phyloP scores from a whole-genome alignment of 2,797 vertebrate genomes.

The Brotula barbata region DNA sequence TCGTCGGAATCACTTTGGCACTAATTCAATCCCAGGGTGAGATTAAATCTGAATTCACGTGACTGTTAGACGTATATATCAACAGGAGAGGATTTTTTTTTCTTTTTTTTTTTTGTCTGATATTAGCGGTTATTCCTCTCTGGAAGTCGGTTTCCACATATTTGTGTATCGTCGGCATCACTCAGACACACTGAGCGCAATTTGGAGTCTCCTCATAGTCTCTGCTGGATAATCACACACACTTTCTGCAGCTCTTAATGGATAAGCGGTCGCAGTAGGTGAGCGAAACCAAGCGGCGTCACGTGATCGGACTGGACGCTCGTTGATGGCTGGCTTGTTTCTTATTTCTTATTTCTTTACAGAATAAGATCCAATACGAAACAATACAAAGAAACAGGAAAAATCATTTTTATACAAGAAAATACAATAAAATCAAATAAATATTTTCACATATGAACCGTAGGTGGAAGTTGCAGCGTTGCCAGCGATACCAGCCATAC shows the following conservation, averaged over 20 bases:
- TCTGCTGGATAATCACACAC: constrained; percentile 43
- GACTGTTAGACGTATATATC: constrained; percentile 59
- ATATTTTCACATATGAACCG: too few species aligned
- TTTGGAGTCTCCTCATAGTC: constrained; percentile 29
- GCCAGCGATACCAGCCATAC: too few species aligned
- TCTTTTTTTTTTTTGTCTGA: too few species aligned
- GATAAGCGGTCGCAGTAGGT: constrained; percentile 8
- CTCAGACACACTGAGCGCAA: constrained; percentile 25
- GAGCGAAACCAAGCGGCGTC: constrained; percentile 67
- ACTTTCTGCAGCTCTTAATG: constrained; percentile 48
- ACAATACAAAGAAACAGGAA: too few species aligned
- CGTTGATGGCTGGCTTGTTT: constrained; percentile 41
- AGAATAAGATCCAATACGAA: too few species aligned
- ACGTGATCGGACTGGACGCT: constrained; percentile 50
- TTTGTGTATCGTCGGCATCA: constrained; percentile 34
- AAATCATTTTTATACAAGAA: too few species aligned
- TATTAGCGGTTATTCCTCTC: constrained; percentile 43
- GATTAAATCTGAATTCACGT: constrained; percentile 73
- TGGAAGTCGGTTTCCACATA: constrained; percentile 14
- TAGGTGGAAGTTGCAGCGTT: constrained; percentile 37
- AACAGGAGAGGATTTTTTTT: too few species aligned
- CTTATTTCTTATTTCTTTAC: too few species aligned
- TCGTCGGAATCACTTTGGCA: constrained; percentile 71
- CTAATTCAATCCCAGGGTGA: constrained; percentile 73
- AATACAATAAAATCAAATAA: constrained; percentile 10